Conservation (phyloP, 2,113 vertebrate species). For the Sinocyclocheilus anshuiensis region DNA sequence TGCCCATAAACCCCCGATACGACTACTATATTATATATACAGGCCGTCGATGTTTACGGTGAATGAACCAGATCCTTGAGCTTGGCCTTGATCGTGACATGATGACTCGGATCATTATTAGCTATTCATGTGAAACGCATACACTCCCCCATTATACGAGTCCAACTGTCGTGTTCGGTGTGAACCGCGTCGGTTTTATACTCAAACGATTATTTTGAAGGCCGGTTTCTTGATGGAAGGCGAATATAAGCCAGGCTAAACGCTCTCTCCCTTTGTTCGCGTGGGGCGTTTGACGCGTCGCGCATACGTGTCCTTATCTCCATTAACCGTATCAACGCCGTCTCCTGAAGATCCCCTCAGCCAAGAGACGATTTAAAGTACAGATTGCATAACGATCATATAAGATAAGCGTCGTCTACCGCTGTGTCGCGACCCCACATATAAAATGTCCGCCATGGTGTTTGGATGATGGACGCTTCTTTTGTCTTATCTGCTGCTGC, state of each 20-base stretch:
- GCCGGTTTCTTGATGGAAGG: background rate
- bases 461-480: constrained; percentile 48
- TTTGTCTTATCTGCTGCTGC: constrained; percentile 22
- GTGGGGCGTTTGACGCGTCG: background rate
- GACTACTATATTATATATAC: background rate
- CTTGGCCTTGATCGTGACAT: constrained; percentile 57
- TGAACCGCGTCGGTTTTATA: background rate
- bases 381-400: background rate
- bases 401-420: no score
- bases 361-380: no score
- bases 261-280: constrained; percentile 27
- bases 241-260: background rate
- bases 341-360: background rate
- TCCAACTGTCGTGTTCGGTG: background rate
- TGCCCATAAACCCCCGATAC: rapidly evolving
- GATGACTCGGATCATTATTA: background rate
- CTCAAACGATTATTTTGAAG: no score
- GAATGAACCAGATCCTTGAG: background rate
- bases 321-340: background rate
- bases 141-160: background rate
- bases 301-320: constrained; percentile 8
- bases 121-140: background rate
- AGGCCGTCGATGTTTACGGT: background rate
- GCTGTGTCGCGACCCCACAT: constrained; percentile 42
- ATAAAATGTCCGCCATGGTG: constrained; percentile 79